Conservation (phyloP, 2,888 invertebrate genomes). For the Limenitis camilla region DNA sequence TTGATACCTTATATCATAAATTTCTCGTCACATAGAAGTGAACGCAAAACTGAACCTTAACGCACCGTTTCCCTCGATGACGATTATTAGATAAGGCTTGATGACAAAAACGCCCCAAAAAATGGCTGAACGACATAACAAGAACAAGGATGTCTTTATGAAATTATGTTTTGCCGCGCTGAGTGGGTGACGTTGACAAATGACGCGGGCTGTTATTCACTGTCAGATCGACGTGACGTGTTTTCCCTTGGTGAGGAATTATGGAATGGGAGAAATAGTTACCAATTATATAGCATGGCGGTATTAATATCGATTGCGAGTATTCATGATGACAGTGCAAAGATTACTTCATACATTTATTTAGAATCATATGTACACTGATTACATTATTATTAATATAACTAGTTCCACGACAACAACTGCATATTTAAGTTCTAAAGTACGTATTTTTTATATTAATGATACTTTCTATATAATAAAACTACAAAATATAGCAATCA, state of each 20-base stretch:
- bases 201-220: constrained; percentile 67
- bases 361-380: no score
- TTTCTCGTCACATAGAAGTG: no score
- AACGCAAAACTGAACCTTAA: background rate
- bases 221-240: constrained; percentile 70
- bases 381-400: no score
- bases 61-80: background rate
- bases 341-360: no score
- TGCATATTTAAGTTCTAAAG: no score
- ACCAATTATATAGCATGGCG: background rate
- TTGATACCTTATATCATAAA: no score
- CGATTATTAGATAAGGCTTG: constrained; percentile 15
- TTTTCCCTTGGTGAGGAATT: constrained; percentile 45
- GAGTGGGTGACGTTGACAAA: constrained; percentile 70
- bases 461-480: no score
- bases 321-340: no score
- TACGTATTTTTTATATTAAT: no score
- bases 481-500: no score
- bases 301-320: no score
- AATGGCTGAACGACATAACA: constrained; percentile 39
- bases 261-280: constrained; percentile 6
- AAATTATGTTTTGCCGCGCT: constrained; percentile 66
- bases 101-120: constrained; percentile 16
- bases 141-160: constrained; percentile 68
- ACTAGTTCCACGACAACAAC: no score